Evolutionary conservation across 2,113 vertebrate species (phyloP).

Genomic region (Hiodon alosoides): DNA sequence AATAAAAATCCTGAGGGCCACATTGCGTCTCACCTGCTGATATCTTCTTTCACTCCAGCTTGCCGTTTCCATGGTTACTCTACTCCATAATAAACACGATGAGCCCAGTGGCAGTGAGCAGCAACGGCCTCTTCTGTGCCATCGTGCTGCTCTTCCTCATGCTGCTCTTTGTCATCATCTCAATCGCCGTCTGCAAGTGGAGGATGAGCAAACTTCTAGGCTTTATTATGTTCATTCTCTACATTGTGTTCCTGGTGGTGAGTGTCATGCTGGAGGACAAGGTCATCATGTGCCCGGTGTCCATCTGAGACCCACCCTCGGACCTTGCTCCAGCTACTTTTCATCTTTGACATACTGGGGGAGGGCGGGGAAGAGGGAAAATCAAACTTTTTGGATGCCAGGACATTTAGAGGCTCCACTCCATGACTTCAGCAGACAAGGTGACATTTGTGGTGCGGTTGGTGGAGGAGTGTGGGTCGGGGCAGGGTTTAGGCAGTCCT

Average conservation of each 20-base stretch:
- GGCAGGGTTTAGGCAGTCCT: conserved; percentile 27
- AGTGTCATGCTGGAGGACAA: conserved; percentile 91
- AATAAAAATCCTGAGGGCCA: neutral
- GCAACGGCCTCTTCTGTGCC: conserved; percentile 92
- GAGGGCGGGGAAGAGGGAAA: neutral
- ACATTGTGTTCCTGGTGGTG: conserved; percentile 86
- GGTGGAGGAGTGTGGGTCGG: neutral
- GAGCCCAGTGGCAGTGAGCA: conserved; percentile 76
- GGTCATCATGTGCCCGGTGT: conserved; percentile 78
- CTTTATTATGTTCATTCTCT: conserved; percentile 89
- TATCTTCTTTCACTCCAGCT: conserved; percentile 55
- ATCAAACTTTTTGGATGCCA: neutral
- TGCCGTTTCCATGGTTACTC: conserved; percentile 88
- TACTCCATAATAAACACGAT: conserved; percentile 65
- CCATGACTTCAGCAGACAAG: conserved; percentile 31
- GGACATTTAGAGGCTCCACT: conserved; percentile 10
- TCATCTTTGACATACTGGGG: conserved; percentile 23
- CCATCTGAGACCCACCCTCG: conserved; percentile 63
- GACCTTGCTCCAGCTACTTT: neutral
- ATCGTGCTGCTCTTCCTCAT: conserved; percentile 96
- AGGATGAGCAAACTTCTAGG: conserved; percentile 92
- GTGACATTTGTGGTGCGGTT: neutral
- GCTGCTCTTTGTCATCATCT: conserved; percentile 91
- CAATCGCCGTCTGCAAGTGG: conserved; percentile 92
- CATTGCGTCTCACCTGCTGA: neutral